Percentiles rank a stretch among this genome's conserved stretches.
phyloP scores from a whole-genome alignment of 2,888 invertebrate species.

The Melikaiella ostensackeni region DNA sequence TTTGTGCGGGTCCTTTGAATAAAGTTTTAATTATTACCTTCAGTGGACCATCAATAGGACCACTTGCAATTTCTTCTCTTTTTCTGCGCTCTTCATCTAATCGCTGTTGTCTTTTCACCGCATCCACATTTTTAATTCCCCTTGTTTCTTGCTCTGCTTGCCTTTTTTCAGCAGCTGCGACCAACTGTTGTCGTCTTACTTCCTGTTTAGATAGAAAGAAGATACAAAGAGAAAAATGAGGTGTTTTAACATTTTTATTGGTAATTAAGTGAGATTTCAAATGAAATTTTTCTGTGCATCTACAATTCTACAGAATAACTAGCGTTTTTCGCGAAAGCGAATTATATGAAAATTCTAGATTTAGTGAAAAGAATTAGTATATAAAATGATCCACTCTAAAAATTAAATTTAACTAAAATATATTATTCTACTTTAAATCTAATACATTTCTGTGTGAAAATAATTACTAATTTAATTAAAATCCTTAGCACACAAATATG shows the following conservation, averaged over 20 bases:
- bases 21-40: slow-evolving; percentile 59
- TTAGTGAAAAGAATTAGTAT: too few relatives aligned
- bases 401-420: too few relatives aligned
- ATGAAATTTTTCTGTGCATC: background rate
- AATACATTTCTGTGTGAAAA: too few relatives aligned
- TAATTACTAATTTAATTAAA: too few relatives aligned
- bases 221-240: background rate
- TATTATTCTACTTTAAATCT: too few relatives aligned
- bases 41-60: slow-evolving; percentile 56
- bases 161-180: slow-evolving; percentile 84
- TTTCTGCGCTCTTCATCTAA: slow-evolving; percentile 80
- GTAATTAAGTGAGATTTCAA: background rate
- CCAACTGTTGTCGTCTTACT: slow-evolving; percentile 82
- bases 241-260: background rate
- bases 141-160: slow-evolving; percentile 80
- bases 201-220: slow-evolving; percentile 77
- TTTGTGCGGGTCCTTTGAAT: background rate
- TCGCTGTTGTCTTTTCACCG: slow-evolving; percentile 81
- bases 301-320: background rate
- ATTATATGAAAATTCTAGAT: background rate
- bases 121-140: slow-evolving; percentile 83
- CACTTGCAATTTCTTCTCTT: slow-evolving; percentile 79
- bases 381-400: too few relatives aligned
- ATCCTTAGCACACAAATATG: too few relatives aligned
- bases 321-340: background rate